Evolutionary conservation across 1,140 invertebrate species (phyloP).

Genomic region (Cepaea nemoralis): DNA sequence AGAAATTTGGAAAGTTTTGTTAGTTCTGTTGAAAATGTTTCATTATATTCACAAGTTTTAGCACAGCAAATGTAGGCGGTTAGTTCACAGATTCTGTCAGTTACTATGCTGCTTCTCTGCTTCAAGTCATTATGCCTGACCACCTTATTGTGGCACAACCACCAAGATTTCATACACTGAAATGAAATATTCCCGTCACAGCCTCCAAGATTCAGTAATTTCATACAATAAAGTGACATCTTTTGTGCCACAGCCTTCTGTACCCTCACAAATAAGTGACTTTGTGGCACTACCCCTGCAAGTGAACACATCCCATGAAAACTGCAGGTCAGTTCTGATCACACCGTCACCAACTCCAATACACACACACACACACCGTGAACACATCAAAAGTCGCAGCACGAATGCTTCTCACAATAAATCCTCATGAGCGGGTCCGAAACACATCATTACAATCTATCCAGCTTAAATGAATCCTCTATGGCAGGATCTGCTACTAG

Average conservation of each 20-base stretch:
- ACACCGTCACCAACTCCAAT: too few relatives aligned
- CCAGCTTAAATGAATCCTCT: constrained; percentile 89
- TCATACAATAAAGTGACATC: not conserved
- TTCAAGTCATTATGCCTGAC: too few relatives aligned
- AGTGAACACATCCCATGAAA: constrained; percentile 1
- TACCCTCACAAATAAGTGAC: too few relatives aligned
- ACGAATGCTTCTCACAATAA: not conserved
- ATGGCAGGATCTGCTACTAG: constrained; percentile 87
- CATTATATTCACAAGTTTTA: not conserved
- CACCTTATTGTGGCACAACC: too few relatives aligned
- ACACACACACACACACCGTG: not conserved
- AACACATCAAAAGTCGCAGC: not conserved
- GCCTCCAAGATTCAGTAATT: not conserved
- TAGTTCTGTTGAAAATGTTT: not conserved
- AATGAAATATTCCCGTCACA: too few relatives aligned
- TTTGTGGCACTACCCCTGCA: not conserved
- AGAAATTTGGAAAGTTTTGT: not conserved
- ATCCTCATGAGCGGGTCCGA: not conserved
- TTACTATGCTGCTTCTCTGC: too few relatives aligned
- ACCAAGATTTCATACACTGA: too few relatives aligned
- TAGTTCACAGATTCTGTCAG: too few relatives aligned
- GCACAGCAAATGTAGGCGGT: not conserved
- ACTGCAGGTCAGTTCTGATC: not conserved
- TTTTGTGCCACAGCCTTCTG: not conserved
- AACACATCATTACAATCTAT: constrained; percentile 72